These are phyloP conservation scores for Pseudomyrmex cubaensis DNA, from an alignment of 1,140 invertebrate species.

Conservation along the genomic window DNA sequence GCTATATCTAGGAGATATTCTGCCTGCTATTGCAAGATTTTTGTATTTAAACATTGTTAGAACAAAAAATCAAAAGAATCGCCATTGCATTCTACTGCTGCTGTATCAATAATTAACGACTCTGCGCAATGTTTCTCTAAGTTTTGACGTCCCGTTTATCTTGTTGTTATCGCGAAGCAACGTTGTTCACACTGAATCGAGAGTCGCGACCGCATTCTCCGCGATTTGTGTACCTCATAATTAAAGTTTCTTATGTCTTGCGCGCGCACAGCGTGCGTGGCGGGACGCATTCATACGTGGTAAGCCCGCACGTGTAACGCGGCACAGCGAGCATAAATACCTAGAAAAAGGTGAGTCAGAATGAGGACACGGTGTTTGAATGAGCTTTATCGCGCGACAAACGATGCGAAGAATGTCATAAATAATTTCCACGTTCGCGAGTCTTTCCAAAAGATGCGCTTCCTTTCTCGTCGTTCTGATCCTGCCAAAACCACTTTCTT, in stretches of 20 bases:
- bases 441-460: background rate
- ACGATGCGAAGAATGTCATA: conserved; percentile 66
- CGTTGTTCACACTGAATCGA: conserved; percentile 8
- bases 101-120: background rate
- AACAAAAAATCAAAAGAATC: background rate
- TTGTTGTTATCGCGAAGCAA: conserved; percentile 16
- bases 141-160: conserved; percentile 43
- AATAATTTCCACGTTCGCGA: conserved; percentile 65
- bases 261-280: conserved; percentile 24
- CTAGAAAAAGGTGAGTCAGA: conserved; percentile 69
- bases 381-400: conserved; percentile 65
- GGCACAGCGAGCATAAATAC: conserved; percentile 53
- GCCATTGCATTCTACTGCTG: background rate
- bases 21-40: background rate
- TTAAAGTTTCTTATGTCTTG: conserved; percentile 60
- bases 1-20: background rate
- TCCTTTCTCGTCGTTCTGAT: background rate
- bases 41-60: too few relatives aligned
- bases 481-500: conserved; percentile 16
- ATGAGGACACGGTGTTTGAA: conserved; percentile 69
- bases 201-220: conserved; percentile 25
- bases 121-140: conserved; percentile 6
- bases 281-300: background rate
- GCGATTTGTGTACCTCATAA: conserved; percentile 45
- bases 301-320: background rate